Base-by-base conservation (phyloP, 2,113 vertebrate genomes). In the Lipophrys pholis region DNA sequence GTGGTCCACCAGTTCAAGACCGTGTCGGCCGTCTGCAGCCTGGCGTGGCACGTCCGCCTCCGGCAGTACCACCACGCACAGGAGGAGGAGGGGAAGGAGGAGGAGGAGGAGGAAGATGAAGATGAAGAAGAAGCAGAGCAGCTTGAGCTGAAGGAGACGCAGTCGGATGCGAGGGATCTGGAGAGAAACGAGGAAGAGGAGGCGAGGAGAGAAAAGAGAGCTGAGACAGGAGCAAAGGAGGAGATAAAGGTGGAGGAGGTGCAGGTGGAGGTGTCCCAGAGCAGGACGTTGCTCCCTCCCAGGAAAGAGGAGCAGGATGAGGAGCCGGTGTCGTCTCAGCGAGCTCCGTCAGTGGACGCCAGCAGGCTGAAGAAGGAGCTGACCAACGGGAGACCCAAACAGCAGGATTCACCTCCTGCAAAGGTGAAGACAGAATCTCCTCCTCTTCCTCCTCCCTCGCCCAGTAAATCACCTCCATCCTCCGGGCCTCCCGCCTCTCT, bases 1-100 rank as follows among this genome's bases (percentile, higher is more conserved):
- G 97, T 99, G 76, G 96, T 99, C 81, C 97, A 99, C 91, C 97
- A 99, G 91, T 99, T 99, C 91, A 99, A 99, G 95, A 98, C 97
- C 0, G 96, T 99, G 67, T 99, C 97, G 1, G 95, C 97, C 1
- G 97, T 99, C 61, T 97, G 96, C 92, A 99, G 97, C 90, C 93
- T 99, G 90, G 97, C 97, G 2, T 99, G 97, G 97, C 97, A 99
- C 2, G 83, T 99, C 69, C 94, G 97, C 35, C 93, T 99, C 56
- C 94, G 91, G 74, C 94, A 96, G 10, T 99, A 99, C 73, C 93
- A 98, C 83, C 88, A 63, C 74, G 73, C 15, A 60, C 75, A 78
- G 11, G 80, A 6, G 0, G 58, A 59, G 0, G 71, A 69, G 1
- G 54, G 69, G 6, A 52, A 65, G 3, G 58, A 66, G 3, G 69